Percentiles rank a stretch among this genome's conserved stretches.
Conservation (phyloP, 2,113 vertebrate genomes). For the Pampusana beccarii region DNA sequence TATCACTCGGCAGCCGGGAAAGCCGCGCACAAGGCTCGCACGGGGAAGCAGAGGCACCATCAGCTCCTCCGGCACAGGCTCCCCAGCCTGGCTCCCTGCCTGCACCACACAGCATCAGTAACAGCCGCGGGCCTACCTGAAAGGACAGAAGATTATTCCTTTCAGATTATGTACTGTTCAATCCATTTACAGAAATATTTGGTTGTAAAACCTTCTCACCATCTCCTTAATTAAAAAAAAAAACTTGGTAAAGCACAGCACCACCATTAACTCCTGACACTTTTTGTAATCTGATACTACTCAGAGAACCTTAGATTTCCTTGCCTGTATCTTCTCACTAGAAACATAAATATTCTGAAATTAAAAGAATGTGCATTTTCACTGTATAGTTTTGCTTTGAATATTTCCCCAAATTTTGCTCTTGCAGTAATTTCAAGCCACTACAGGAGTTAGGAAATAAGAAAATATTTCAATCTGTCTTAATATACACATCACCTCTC, state of each 20-base stretch:
- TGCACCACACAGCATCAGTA: background rate
- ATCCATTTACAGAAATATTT: background rate
- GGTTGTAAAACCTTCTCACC: background rate
- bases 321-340: background rate
- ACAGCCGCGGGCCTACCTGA: background rate
- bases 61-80: background rate
- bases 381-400: background rate
- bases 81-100: background rate
- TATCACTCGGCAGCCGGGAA: background rate
- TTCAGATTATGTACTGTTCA: background rate
- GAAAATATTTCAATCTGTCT: background rate
- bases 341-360: background rate
- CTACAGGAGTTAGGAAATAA: background rate
- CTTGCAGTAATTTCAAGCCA: background rate
- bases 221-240: background rate
- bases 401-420: background rate
- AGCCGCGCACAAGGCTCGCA: fast-evolving
- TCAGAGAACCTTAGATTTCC: background rate
- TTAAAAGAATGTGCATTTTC: background rate
- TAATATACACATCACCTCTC: background rate
- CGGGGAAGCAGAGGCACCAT: background rate
- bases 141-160: background rate
- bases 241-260: background rate
- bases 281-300: background rate
- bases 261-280: background rate